Evolutionary conservation across 2,113 vertebrate species (phyloP), one percentile per base, ranked within the genome.

Genomic region (Canis aureus): DNA sequence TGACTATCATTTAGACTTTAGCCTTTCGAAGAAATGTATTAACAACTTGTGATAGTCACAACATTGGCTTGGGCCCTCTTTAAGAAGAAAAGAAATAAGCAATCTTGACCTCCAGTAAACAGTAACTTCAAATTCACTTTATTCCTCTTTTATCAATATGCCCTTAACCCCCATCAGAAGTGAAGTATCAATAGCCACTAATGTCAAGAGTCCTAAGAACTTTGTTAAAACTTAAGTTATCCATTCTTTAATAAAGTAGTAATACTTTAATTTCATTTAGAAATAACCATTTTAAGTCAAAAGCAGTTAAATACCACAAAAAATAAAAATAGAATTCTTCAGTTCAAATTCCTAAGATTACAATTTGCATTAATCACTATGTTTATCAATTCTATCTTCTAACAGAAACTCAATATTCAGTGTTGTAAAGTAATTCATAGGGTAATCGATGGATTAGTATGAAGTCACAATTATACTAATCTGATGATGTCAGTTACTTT

Each of bases 251-350:
- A 69, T 60, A 49, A 96, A 88, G n/a, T 60, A 16, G 17, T 27
- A 49, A 74, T 81, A 85, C 32, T 79, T 95, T 15, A 73, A 38
- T 90, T 78, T 12, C 60, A 95, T 67, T 92, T 92, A 5, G 25
- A 73, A 0, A 64, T 15, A 90, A 57, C 0, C 16, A 76, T 89
- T 84, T 87, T 59, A 49, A 66, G 22, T 80, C 38, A 89, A 64
- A 85, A 86, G 5, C 38, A 64, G 76, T 29, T 87, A 23, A 95
- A 97, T 22, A 84, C 9, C 1, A 69, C 57, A n/a, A 92, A 73
- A 80, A 79, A 73, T 38, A 35, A 73, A 20, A 16, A 55, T 11
- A n/a, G 27, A 29, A 79, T 55, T 55, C 15, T 17, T 78, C 76
- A 32, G 8, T 79, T 55, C 51, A 53, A 55, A 32, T 55, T n/a